Evolutionary conservation across 1,140 invertebrate genomes (phyloP).

Genomic region (Aleiodes sp.): DNA sequence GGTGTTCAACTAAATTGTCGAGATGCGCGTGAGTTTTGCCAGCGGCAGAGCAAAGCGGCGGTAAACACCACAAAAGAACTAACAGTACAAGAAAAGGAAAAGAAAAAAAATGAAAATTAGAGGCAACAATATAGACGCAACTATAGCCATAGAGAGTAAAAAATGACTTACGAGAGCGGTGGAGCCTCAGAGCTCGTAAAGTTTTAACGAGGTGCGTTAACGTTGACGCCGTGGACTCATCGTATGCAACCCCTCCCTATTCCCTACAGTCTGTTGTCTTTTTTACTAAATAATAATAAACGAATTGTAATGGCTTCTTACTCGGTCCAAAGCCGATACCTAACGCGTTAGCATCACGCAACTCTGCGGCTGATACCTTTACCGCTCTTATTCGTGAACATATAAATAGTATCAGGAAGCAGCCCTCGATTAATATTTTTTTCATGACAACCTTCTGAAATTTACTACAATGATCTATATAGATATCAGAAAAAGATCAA

Average conservation of each 20-base stretch:
- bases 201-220: slow-evolving; percentile 53
- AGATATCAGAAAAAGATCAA: no score
- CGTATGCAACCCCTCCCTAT: slow-evolving; percentile 9
- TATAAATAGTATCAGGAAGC: not conserved
- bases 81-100: slow-evolving; percentile 31
- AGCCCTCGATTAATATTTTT: slow-evolving; percentile 5
- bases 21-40: slow-evolving; percentile 23
- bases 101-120: slow-evolving; percentile 37
- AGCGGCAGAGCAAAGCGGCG: slow-evolving; percentile 5
- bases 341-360: slow-evolving; percentile 50
- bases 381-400: not conserved
- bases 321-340: slow-evolving; percentile 37
- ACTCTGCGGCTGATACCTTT: slow-evolving; percentile 10
- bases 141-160: slow-evolving; percentile 30
- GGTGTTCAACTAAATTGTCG: slow-evolving; percentile 22
- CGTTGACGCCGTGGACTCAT: slow-evolving; percentile 38
- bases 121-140: slow-evolving; percentile 8
- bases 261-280: slow-evolving; percentile 32
- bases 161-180: not conserved
- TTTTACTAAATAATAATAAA: slow-evolving; percentile 55
- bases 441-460: slow-evolving; percentile 18
- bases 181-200: slow-evolving; percentile 45
- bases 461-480: slow-evolving; percentile 14
- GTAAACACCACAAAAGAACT: not conserved
- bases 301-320: slow-evolving; percentile 41